A percentile compares a stretch with the other conserved stretches of the same genome.
Conservation (phyloP, 2,888 invertebrate genomes). For the Clitarchus hookeri region DNA sequence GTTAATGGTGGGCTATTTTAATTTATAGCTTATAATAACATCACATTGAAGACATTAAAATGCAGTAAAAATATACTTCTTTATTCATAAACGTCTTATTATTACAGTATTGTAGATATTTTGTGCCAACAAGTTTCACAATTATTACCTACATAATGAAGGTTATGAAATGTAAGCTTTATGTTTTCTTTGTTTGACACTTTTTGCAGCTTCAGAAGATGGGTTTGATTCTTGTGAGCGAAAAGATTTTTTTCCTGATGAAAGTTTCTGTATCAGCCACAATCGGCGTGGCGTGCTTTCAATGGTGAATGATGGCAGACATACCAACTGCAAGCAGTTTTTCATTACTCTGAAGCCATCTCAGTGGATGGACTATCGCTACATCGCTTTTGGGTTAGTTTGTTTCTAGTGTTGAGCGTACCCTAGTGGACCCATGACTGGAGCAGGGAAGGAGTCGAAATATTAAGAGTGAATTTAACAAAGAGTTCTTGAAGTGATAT, state of each 20-base stretch:
- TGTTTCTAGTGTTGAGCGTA: neutral
- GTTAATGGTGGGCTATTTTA: no score
- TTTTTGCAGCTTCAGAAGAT: neutral
- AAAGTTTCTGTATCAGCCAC: constrained; percentile 69
- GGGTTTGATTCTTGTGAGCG: neutral
- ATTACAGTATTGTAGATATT: no score
- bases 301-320: constrained; percentile 71
- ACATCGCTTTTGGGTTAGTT: constrained; percentile 71
- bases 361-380: constrained; percentile 72
- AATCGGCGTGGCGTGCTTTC: constrained; percentile 70
- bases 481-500: neutral
- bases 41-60: no score
- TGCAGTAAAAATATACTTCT: no score
- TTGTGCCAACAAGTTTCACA: no score
- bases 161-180: no score
- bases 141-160: no score
- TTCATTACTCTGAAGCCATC: constrained; percentile 68
- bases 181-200: no score
- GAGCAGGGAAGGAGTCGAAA: neutral
- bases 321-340: constrained; percentile 73
- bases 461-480: neutral
- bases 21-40: no score
- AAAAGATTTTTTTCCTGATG: constrained; percentile 59
- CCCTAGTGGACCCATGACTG: neutral
- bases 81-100: no score